A percentile compares a stretch with the other conserved stretches of the same genome.
Evolutionary conservation across 2,888 invertebrate genomes (phyloP).

Genomic region (Tuta absoluta): DNA sequence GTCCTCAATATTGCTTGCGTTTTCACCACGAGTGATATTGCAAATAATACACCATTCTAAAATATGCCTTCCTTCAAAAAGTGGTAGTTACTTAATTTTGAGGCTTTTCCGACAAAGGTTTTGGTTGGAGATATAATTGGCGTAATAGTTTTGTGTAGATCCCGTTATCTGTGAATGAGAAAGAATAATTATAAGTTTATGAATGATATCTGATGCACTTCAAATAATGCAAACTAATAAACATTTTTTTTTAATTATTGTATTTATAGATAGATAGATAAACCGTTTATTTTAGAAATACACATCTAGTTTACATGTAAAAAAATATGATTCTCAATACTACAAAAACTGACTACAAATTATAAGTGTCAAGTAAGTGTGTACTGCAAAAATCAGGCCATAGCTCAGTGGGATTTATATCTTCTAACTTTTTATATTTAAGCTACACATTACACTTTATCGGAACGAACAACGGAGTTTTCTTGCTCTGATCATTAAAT

Average conservation of each 20-base stretch:
- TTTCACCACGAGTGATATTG: constrained; percentile 22
- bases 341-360: no score
- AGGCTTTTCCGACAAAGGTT: background rate
- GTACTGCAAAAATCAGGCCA: no score
- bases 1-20: constrained; percentile 48
- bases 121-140: constrained; percentile 55
- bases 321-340: no score
- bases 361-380: no score
- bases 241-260: no score
- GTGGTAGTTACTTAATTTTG: background rate
- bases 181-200: constrained; percentile 49
- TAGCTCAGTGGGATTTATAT: no score
- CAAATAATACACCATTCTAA: constrained; percentile 13
- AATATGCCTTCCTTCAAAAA: constrained; percentile 4
- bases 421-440: no score
- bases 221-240: no score
- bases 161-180: constrained; percentile 59
- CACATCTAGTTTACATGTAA: no score
- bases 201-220: constrained; percentile 44
- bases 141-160: constrained; percentile 45
- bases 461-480: background rate
- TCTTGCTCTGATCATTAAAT: background rate
- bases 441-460: no score
- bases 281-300: no score
- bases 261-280: no score